Percentiles rank a stretch among this genome's conserved stretches.
Conservation (phyloP, 2,888 invertebrate species). For the Toxonevra muliebris region DNA sequence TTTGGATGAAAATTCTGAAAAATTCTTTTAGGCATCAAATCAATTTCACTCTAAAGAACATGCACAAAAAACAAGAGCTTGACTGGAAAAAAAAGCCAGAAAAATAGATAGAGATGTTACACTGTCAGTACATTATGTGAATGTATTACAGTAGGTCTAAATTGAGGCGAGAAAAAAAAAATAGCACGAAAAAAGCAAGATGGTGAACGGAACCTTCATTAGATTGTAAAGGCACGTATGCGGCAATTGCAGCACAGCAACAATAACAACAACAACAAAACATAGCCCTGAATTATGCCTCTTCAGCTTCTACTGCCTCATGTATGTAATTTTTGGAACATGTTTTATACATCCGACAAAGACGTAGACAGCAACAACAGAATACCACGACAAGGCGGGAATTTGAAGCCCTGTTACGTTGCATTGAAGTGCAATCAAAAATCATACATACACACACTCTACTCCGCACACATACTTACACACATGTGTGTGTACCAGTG, state of each 20-base stretch:
- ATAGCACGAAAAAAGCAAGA: not conserved
- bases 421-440: slow-evolving; percentile 27
- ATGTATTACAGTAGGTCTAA: not conserved
- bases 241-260: slow-evolving; percentile 1
- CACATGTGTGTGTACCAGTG: not conserved
- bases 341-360: not conserved
- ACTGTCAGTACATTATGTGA: slow-evolving; percentile 12
- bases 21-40: no score
- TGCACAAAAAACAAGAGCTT: slow-evolving; percentile 20
- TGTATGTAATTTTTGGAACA: not conserved
- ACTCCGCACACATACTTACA: not conserved
- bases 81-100: not conserved
- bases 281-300: no score
- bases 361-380: no score
- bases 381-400: not conserved
- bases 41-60: slow-evolving; percentile 6
- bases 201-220: slow-evolving; percentile 7
- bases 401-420: no score
- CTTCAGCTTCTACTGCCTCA: no score
- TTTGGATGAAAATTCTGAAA: no score
- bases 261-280: not conserved
- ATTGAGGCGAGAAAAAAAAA: not conserved
- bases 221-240: slow-evolving; percentile 16
- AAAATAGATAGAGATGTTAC: not conserved
- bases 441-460: slow-evolving; percentile 4